Percentiles rank a stretch among this genome's conserved stretches.
Conservation (phyloP, 2,113 vertebrate genomes). For the Spea bombifrons region DNA sequence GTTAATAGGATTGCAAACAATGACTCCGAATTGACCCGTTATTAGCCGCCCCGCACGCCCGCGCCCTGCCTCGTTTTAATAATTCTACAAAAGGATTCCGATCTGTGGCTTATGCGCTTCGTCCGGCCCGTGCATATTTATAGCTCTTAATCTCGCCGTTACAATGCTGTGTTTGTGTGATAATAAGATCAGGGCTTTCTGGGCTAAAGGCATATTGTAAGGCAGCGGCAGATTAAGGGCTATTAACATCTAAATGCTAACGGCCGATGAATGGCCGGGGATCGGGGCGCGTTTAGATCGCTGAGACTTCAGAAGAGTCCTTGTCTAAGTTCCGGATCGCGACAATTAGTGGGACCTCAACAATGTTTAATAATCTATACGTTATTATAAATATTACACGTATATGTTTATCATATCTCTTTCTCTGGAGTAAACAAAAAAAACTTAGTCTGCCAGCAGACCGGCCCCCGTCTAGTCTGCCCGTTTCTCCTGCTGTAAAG, state of each 20-base stretch:
- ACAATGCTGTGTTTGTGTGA: background rate
- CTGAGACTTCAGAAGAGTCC: no score
- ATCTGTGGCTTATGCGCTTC: constrained; percentile 48
- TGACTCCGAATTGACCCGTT: constrained; percentile 64
- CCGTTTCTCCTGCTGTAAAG: no score
- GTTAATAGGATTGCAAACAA: constrained; percentile 64
- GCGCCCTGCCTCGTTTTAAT: constrained; percentile 54
- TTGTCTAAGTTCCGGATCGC: no score
- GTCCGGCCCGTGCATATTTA: constrained; percentile 36
- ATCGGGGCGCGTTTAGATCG: no score
- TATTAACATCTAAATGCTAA: constrained; percentile 26
- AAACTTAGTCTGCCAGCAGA: no score
- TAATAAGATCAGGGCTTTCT: background rate
- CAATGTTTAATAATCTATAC: no score
- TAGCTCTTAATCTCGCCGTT: background rate
- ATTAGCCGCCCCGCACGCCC: constrained; percentile 57
- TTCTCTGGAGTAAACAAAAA: no score
- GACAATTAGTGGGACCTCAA: no score
- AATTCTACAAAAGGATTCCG: constrained; percentile 45
- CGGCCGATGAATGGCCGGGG: no score
- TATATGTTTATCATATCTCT: no score
- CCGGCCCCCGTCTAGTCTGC: no score
- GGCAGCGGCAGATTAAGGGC: background rate
- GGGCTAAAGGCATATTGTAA: constrained; percentile 9
- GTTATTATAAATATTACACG: no score